Evolutionary conservation across 1,140 invertebrate species (phyloP), one percentile per base, ranked within the genome.

Genomic region (Lordiphosa stackelbergi): DNA sequence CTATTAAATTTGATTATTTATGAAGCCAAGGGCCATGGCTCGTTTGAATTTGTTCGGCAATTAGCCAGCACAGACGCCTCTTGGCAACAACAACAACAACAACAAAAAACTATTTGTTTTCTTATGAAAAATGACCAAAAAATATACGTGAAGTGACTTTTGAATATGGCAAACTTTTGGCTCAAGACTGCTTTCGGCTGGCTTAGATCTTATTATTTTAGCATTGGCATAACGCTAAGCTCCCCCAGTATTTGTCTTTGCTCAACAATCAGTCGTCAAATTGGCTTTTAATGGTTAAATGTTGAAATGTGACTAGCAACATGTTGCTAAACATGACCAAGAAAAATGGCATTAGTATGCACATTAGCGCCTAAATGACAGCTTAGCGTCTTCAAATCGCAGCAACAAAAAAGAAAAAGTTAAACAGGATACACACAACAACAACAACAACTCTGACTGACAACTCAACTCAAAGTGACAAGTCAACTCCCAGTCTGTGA

Each of bases 301-400:
- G 12, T 36, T 48, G 46, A 11, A 13, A 36, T 48, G 31, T 46
- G 52, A n/a, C 16, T 13, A 45, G 24, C 2, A 45, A 31, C 10
- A 36, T 28, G 8, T 40, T 40, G 42, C 38, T 13, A 24, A 3
- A 22, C 24, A 31, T 16, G 35, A 35, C 48, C 19, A 19, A 19
- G 19, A 19, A 19, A 31, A 35, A 31, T 41, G 48, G 37, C 62
- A 77, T 75, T 72, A 60, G 73, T 75, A 75, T 75, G 63, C 73
- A 48, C 68, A 68, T 75, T 75, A 77, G 63, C 73, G 58, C 48
- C 54, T 66, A 75, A 71, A 41, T 68, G 65, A 68, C 68, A 72
- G 61, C 43, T 71, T 12, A 42, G 37, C 16, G 48, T 48, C 28
- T 35, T 56, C 52, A 60, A 37, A 36, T 64, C 38, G 38, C 40